phyloP scores from a whole-genome alignment of 1,140 invertebrate genomes.

The Hyles vespertilio region DNA sequence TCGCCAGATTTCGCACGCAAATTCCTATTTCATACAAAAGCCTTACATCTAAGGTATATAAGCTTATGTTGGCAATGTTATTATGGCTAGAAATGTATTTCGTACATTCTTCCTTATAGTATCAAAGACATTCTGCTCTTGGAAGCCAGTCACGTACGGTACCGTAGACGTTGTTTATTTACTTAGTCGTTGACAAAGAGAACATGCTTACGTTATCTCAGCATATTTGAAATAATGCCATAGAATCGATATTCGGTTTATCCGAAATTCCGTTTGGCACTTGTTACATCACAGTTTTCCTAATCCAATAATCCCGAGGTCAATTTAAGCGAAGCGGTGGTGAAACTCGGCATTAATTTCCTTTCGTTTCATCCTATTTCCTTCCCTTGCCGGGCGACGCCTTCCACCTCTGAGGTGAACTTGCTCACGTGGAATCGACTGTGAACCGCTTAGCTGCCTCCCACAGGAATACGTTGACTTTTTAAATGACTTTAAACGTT shows the following conservation, averaged over 20 bases:
- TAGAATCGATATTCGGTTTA: not conserved
- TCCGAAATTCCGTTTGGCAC: not conserved
- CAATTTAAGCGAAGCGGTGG: constrained; percentile 65
- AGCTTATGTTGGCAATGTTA: no score
- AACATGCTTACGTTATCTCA: not conserved
- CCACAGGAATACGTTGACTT: constrained; percentile 36
- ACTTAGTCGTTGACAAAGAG: constrained; percentile 16
- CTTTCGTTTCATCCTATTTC: constrained; percentile 35
- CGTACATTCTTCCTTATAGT: constrained; percentile 12
- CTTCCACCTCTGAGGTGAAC: constrained; percentile 64
- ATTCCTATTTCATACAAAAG: no score
- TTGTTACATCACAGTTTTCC: not conserved
- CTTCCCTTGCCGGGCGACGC: constrained; percentile 36
- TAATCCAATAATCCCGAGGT: constrained; percentile 18
- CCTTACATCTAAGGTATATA: no score
- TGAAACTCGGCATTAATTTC: constrained; percentile 38
- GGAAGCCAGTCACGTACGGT: constrained; percentile 26
- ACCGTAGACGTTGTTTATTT: constrained; percentile 26
- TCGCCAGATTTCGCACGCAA: no score
- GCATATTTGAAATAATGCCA: not conserved
- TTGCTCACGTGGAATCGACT: constrained; percentile 62
- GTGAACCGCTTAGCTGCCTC: constrained; percentile 72
- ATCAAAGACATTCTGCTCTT: constrained; percentile 29
- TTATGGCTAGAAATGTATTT: no score
- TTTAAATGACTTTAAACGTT: not conserved